Conservation (phyloP, 2,888 invertebrate genomes). For the Chrysomela aeneicollis region DNA sequence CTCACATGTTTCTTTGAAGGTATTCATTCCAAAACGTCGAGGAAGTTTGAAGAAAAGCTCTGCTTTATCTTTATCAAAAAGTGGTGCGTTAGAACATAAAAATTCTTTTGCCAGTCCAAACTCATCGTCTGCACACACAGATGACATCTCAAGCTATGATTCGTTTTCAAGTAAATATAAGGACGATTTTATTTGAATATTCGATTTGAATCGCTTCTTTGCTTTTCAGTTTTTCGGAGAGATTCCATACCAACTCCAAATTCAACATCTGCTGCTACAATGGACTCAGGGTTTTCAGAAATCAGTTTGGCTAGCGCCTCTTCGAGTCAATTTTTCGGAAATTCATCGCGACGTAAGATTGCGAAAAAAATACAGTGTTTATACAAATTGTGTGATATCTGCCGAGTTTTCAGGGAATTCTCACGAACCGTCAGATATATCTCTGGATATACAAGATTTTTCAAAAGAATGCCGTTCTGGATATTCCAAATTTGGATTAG, state of each 20-base stretch:
- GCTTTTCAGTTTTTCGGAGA: slow-evolving; percentile 28
- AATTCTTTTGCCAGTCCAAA: not conserved
- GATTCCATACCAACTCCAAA: slow-evolving; percentile 13
- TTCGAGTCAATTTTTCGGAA: slow-evolving; percentile 10
- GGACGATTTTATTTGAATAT: not conserved
- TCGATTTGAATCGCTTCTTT: too few relatives aligned
- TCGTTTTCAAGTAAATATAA: slow-evolving; percentile 8
- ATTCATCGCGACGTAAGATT: slow-evolving; percentile 20
- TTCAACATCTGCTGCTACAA: slow-evolving; percentile 23
- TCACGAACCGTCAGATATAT: not conserved
- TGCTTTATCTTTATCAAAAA: not conserved
- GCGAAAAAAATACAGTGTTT: not conserved
- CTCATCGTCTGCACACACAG: not conserved
- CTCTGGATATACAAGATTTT: slow-evolving; percentile 12
- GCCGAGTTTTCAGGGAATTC: slow-evolving; percentile 13
- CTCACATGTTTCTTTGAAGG: not conserved
- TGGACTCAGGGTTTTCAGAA: slow-evolving; percentile 34
- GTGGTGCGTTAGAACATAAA: not conserved
- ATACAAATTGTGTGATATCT: too few relatives aligned
- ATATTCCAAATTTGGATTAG: slow-evolving; percentile 28
- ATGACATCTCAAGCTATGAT: slow-evolving; percentile 7
- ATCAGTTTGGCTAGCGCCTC: slow-evolving; percentile 20
- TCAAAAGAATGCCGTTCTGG: slow-evolving; percentile 10
- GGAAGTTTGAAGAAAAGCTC: not conserved
- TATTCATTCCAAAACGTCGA: slow-evolving; percentile 13